Evolutionary conservation across 1,140 invertebrate species (phyloP).

Genomic region (Myzus persicae): DNA sequence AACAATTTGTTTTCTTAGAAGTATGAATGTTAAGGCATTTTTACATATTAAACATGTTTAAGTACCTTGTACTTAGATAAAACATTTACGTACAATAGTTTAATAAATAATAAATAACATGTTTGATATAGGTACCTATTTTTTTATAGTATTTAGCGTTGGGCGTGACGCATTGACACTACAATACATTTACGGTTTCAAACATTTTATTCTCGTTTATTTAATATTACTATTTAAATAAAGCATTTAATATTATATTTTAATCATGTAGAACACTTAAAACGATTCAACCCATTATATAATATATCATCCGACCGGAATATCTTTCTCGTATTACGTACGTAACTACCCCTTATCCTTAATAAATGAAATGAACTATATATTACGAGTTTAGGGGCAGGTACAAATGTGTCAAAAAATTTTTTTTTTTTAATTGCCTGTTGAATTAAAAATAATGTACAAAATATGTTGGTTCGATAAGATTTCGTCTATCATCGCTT

Average conservation of each 20-base stretch:
- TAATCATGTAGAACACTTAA: neutral
- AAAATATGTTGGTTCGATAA: neutral
- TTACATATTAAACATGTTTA: neutral
- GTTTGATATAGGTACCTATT: too few species aligned
- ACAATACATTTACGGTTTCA: neutral
- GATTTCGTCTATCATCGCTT: neutral
- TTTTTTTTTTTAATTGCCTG: too few species aligned
- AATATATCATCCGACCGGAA: neutral
- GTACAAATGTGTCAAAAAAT: neutral
- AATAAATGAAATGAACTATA: neutral
- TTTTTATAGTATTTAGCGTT: neutral
- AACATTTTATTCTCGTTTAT: neutral
- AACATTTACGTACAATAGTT: neutral
- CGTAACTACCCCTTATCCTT: neutral
- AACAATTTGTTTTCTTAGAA: neutral
- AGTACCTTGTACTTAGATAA: neutral
- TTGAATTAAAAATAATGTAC: neutral
- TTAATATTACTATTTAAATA: neutral
- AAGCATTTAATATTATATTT: neutral
- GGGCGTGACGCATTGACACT: neutral
- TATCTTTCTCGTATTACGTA: slow-evolving; percentile 28
- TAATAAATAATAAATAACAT: neutral
- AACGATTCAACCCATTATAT: neutral
- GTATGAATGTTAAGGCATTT: neutral
- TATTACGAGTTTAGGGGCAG: neutral